These are phyloP conservation scores for Himalopsyche tibetana DNA, from an alignment of 2,888 invertebrate genomes.

Conservation along the genomic window DNA sequence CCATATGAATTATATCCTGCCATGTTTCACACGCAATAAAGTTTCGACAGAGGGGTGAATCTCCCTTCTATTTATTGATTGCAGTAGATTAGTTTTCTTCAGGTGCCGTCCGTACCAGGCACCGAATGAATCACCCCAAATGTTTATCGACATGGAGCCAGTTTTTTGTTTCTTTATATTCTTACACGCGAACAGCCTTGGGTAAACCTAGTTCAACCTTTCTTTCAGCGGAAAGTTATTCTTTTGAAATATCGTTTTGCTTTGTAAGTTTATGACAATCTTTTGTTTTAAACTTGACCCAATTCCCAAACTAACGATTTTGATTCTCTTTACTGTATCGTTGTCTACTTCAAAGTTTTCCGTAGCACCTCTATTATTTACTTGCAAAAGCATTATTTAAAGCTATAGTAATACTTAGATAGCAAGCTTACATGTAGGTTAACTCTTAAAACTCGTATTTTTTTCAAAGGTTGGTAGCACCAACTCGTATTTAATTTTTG, in stretches of 20 bases:
- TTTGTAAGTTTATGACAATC: slow-evolving; percentile 18
- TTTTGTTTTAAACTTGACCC: neutral
- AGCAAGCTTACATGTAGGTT: no score
- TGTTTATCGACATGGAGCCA: slow-evolving; percentile 56
- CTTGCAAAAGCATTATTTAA: no score
- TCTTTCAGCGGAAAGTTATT: neutral
- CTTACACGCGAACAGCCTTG: slow-evolving; percentile 48
- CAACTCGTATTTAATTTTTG: no score
- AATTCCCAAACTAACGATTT: neutral
- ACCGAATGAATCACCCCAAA: slow-evolving; percentile 57
- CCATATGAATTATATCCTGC: slow-evolving; percentile 54
- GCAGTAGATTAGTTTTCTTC: slow-evolving; percentile 61
- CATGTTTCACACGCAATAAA: slow-evolving; percentile 63
- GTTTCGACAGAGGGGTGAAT: slow-evolving; percentile 57
- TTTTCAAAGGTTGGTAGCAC: no score
- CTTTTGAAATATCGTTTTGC: neutral
- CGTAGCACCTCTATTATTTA: neutral
- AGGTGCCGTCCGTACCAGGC: slow-evolving; percentile 60
- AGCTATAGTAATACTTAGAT: no score
- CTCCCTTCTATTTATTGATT: slow-evolving; percentile 62
- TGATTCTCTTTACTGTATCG: neutral
- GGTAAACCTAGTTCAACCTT: neutral
- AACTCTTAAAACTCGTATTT: no score
- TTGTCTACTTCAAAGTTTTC: neutral
- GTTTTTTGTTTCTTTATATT: slow-evolving; percentile 57